Evolutionary conservation across 2,113 vertebrate species (phyloP).

Genomic region (Notothenia coriiceps): DNA sequence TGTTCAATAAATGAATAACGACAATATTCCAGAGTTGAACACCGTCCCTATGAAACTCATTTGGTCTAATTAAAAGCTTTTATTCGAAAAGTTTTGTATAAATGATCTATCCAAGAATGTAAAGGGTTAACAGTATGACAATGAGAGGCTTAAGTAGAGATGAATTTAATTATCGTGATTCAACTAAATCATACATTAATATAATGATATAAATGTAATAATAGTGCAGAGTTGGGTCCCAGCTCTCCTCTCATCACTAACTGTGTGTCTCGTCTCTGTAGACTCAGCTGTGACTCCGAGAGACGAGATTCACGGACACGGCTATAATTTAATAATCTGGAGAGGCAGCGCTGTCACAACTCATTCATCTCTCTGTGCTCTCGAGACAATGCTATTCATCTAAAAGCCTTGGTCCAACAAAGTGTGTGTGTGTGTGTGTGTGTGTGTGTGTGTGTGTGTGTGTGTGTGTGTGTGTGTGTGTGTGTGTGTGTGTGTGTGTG

Average conservation of each 20-base stretch:
- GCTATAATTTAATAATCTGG: constrained; percentile 17
- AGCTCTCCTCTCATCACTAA: not conserved
- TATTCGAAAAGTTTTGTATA: too few species aligned
- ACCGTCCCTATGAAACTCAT: too few species aligned
- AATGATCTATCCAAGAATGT: too few species aligned
- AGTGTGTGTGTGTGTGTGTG: too few species aligned
- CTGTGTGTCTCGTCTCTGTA: not conserved
- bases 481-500: too few species aligned
- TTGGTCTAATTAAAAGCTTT: too few species aligned
- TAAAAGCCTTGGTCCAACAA: not conserved
- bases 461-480: too few species aligned
- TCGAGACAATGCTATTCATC: not conserved
- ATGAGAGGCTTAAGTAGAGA: not conserved
- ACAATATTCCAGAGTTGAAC: too few species aligned
- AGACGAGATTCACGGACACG: not conserved
- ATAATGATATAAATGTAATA: not conserved
- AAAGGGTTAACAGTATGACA: too few species aligned
- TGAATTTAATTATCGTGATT: not conserved
- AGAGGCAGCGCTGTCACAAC: constrained; percentile 34
- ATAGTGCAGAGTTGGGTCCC: not conserved
- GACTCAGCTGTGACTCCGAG: not conserved
- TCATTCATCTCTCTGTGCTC: not conserved
- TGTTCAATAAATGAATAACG: too few species aligned
- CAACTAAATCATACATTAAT: not conserved
- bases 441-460: too few species aligned